These are phyloP conservation scores for Hermodice carunculata DNA, from an alignment of 2,888 invertebrate species.

Conservation along the genomic window DNA sequence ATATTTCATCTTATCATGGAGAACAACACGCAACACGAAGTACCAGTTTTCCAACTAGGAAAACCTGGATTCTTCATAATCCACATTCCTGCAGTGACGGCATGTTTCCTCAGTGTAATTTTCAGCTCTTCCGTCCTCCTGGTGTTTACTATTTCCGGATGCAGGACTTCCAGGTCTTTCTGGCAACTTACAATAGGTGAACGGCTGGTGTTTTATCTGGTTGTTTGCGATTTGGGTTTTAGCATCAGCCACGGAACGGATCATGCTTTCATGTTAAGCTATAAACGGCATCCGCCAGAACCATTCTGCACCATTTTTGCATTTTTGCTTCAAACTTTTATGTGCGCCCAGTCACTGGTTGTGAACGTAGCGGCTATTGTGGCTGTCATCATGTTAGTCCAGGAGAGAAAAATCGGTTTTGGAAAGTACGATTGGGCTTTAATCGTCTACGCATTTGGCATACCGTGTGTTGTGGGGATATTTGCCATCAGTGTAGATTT, in stretches of 20 bases:
- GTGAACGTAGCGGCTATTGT: neutral
- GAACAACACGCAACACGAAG: too few species aligned
- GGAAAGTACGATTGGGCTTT: slow-evolving; percentile 3
- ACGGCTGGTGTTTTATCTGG: neutral
- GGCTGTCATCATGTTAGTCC: neutral
- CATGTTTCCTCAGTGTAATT: too few species aligned
- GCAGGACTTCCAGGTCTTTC: too few species aligned
- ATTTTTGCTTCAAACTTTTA: too few species aligned
- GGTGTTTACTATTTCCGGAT: too few species aligned
- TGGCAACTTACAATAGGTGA: neutral
- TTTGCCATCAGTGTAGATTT: too few species aligned
- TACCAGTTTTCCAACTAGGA: too few species aligned
- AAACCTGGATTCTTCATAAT: too few species aligned
- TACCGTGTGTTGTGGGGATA: too few species aligned
- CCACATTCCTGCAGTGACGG: too few species aligned
- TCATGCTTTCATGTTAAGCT: neutral
- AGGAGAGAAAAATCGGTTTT: neutral
- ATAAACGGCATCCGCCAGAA: neutral
- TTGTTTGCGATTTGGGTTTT: neutral
- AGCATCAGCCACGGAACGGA: neutral
- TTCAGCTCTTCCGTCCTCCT: too few species aligned
- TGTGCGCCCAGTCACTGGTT: neutral
- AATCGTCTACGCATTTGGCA: neutral
- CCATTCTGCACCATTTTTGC: neutral
- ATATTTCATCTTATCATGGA: too few species aligned